Evolutionary conservation across 2,888 invertebrate genomes (phyloP), one percentile per base, ranked within the genome.

Genomic region (Acanthosepion pharaonis): DNA sequence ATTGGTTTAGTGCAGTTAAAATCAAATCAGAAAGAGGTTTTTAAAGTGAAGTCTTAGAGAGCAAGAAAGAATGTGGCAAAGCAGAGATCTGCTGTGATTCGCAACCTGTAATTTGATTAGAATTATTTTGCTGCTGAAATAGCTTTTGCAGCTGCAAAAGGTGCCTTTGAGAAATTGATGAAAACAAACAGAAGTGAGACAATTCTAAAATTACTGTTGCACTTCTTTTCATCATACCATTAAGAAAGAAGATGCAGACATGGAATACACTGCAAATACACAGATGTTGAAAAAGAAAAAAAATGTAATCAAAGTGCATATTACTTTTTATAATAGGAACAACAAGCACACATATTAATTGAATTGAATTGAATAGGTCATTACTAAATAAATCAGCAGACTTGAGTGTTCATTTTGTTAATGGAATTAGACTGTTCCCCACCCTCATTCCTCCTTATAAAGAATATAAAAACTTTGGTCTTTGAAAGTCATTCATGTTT

Each of bases 291-390:
- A 33, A 78, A 78, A n/a, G 33, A 4, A 78, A 78, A 33, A 3
- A 78, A 78, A 78, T n/a, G n/a, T 78, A 78, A 11, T 23, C n/a
- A n/a, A n/a, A n/a, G 78, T 59, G 59, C n/a, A 11, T n/a, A n/a
- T 33, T 78, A 78, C 11, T 15, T n/a, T 78, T 78, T 78, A 28
- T 33, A 15, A 78, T 78, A n/a, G 33, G 2, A 78, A 78, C 78
- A 78, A 78, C 78, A 78, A n/a, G 15, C 33, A 78, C n/a, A 78
- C 78, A n/a, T 78, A 78, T 78, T 78, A n/a, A 78, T 78, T 78
- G 78, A n/a, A 78, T 78, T 78, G 78, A n/a, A 78, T 78, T 78
- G 15, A 78, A 78, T 78, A 78, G n/a, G 78, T 78, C 78, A 78
- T 33, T n/a, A n/a, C n/a, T n/a, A n/a, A 33, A 78, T 9, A 78